Conservation (phyloP, 1,140 invertebrate genomes). For the Eupristina koningsbergeri region DNA sequence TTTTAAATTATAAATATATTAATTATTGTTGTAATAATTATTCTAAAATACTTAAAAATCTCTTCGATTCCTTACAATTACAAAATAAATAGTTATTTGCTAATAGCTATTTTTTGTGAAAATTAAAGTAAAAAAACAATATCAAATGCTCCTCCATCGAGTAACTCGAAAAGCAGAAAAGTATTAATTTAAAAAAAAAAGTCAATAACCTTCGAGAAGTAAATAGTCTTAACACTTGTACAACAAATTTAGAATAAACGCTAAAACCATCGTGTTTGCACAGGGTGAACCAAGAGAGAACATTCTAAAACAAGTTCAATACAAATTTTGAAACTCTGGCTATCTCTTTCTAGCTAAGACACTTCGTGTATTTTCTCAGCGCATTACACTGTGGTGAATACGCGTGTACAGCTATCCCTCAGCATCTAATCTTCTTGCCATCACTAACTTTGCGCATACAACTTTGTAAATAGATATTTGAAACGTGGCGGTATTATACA, state of each 20-base stretch:
- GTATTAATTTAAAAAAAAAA: not conserved
- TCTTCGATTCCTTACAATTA: too few species aligned
- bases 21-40: too few species aligned
- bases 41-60: too few species aligned
- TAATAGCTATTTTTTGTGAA: too few species aligned
- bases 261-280: conserved; percentile 12
- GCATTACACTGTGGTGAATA: not conserved
- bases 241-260: conserved; percentile 14
- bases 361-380: not conserved
- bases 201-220: not conserved
- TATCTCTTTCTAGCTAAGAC: not conserved
- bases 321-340: not conserved
- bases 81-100: too few species aligned
- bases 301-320: conserved; percentile 28
- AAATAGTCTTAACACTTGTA: conserved; percentile 20
- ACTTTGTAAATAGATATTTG: conserved; percentile 68
- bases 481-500: conserved; percentile 41
- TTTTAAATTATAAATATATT: too few species aligned
- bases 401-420: not conserved
- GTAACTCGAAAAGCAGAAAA: not conserved
- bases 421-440: not conserved
- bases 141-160: too few species aligned
- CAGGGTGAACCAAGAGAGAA: not conserved
- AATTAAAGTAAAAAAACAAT: too few species aligned
- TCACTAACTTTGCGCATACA: conserved; percentile 36